phyloP scores from a whole-genome alignment of 2,888 invertebrate genomes.

The Acheta domesticus region DNA sequence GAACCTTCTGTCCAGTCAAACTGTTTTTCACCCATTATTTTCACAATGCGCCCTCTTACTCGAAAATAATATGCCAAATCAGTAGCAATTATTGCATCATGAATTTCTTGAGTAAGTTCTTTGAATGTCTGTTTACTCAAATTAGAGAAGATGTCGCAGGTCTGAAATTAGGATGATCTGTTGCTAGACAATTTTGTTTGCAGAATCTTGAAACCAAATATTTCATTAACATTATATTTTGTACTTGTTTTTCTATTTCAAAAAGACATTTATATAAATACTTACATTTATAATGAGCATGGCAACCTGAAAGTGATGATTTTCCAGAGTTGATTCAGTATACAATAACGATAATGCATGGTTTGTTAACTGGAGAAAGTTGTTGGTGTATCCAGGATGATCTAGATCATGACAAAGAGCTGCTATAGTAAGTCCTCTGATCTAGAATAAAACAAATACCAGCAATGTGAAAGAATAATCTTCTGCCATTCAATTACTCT shows the following conservation, averaged over 20 bases:
- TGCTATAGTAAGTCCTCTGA: conserved; percentile 52
- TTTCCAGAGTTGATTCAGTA: conserved; percentile 56
- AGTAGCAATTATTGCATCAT: conserved; percentile 58
- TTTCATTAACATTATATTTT: no score
- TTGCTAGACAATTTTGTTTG: no score
- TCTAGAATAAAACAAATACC: neutral
- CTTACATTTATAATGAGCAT: conserved; percentile 56
- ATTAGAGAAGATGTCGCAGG: conserved; percentile 9
- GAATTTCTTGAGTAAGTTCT: conserved; percentile 47
- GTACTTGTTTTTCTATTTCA: no score
- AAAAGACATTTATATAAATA: neutral
- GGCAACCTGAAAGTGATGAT: conserved; percentile 59
- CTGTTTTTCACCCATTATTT: conserved; percentile 50
- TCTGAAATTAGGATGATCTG: neutral
- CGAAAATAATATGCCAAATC: conserved; percentile 58
- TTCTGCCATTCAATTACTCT: neutral
- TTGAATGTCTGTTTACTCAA: conserved; percentile 25
- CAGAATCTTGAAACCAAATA: neutral
- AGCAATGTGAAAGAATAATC: neutral
- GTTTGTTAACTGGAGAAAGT: conserved; percentile 55
- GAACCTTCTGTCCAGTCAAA: conserved; percentile 53
- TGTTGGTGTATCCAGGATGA: conserved; percentile 61
- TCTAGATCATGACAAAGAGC: conserved; percentile 62
- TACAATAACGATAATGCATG: conserved; percentile 57
- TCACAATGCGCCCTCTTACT: conserved; percentile 53